Evolutionary conservation across 2,797 vertebrate species (phyloP), one percentile per base, ranked within the genome.

Genomic region (Trematomus bernacchii): DNA sequence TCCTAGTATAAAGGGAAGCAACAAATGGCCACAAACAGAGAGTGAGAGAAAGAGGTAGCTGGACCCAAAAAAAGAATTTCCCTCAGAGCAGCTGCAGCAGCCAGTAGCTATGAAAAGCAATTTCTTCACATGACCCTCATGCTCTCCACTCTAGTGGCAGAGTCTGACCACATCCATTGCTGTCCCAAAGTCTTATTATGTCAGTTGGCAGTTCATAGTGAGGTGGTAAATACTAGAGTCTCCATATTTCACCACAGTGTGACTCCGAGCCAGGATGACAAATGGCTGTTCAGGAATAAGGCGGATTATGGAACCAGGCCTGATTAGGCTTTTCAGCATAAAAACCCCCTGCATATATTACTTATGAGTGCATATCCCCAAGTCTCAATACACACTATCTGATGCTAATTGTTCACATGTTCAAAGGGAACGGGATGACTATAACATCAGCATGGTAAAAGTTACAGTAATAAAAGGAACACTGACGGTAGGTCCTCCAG

Each of bases 401-500:
- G 15, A 46, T 10, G 11, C 1, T 37, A 58, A 67, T 9, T 50
- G 30, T 11, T 37, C 13, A 14, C 13, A 42, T 40, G n/a, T 71
- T 44, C 2, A 66, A 47, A 53, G 43, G n/a, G 51, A 43, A 59
- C 4, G n/a, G 7, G 19, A 50, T 65, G 44, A 46, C 15, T 48
- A 18, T 15, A 21, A 27, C 16, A 69, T 42, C 30, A 61, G 18
- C 44, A 3, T 9, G 44, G 40, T n/a, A 58, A 67, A 51, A 40
- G 50, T 12, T 44, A 60, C 2, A 11, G 11, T 14, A 71, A 51
- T 50, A 74, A 72, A 71, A n/a, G 7, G 12, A 52, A 65, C 84
- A 98, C 98, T 98, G 70, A 99, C 98, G 96, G 97, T 80, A 99
- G 94, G 69, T 99, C 97, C 92, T 99, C 97, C 87, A 99, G 84